These are phyloP conservation scores for Anthoscopus minutus DNA, from an alignment of 2,113 vertebrate species.

Conservation along the genomic window DNA sequence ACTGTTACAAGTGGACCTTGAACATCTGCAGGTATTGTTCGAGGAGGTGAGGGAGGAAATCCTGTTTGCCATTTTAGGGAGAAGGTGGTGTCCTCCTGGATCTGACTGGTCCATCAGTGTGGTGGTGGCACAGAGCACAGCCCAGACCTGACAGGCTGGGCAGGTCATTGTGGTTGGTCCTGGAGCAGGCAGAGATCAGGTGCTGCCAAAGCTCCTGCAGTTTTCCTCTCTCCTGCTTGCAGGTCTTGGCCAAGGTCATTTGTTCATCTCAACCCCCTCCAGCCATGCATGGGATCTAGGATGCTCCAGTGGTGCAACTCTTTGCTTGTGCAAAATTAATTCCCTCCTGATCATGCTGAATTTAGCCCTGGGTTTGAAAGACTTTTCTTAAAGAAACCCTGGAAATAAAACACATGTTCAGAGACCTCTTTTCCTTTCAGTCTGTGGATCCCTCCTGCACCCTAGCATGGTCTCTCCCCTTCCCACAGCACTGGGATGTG, in stretches of 20 bases:
- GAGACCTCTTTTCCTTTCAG: fast-evolving
- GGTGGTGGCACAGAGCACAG: background rate
- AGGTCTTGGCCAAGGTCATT: background rate
- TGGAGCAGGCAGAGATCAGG: background rate
- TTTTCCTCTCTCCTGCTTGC: background rate
- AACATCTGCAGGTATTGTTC: background rate
- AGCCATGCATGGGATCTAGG: fast-evolving
- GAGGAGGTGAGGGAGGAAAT: background rate
- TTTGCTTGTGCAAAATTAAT: background rate
- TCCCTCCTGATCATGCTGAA: background rate
- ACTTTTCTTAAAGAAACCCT: background rate
- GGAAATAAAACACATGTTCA: background rate
- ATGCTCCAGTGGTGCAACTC: fast-evolving
- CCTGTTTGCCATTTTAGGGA: background rate
- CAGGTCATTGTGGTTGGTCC: background rate
- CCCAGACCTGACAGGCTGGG: fast-evolving
- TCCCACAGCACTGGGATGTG: fast-evolving
- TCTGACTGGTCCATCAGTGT: fast-evolving
- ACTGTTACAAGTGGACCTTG: fast-evolving
- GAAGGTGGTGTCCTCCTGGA: background rate
- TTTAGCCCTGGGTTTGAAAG: background rate
- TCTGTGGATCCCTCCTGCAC: background rate
- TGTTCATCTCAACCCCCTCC: background rate
- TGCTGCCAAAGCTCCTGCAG: background rate
- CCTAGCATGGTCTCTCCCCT: background rate